Evolutionary conservation across 2,888 invertebrate species (phyloP).

Genomic region (Eupelmus urozonus): DNA sequence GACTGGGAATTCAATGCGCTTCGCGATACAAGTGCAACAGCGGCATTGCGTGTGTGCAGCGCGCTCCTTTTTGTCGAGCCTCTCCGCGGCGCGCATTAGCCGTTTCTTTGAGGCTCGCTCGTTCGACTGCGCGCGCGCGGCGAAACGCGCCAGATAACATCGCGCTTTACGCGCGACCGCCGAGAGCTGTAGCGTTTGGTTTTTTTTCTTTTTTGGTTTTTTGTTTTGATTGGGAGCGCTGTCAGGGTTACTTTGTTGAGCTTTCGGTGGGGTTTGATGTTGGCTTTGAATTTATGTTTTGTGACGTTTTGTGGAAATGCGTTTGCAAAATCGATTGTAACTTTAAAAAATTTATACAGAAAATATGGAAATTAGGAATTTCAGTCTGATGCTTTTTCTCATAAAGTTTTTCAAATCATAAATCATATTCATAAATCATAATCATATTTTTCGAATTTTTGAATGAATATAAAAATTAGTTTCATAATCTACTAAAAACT

Average conservation of each 20-base stretch:
- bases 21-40: slow-evolving; percentile 51
- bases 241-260: slow-evolving; percentile 6
- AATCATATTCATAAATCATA: too few species aligned
- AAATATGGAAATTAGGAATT: too few species aligned
- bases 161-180: too few species aligned
- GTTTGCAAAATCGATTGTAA: too few species aligned
- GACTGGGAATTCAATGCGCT: slow-evolving; percentile 66
- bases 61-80: slow-evolving; percentile 36
- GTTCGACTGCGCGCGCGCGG: slow-evolving; percentile 18
- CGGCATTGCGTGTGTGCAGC: background rate
- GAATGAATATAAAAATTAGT: too few species aligned
- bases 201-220: background rate
- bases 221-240: background rate
- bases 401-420: too few species aligned
- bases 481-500: too few species aligned
- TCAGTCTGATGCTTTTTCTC: too few species aligned
- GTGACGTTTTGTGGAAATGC: too few species aligned
- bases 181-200: slow-evolving; percentile 10
- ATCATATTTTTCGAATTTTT: too few species aligned
- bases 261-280: slow-evolving; percentile 7
- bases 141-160: slow-evolving; percentile 64
- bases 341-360: too few species aligned
- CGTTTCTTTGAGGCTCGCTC: slow-evolving; percentile 54
- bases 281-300: too few species aligned
- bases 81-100: slow-evolving; percentile 56